Conservation (phyloP, 2,113 vertebrate genomes). For the Oceanites oceanicus region DNA sequence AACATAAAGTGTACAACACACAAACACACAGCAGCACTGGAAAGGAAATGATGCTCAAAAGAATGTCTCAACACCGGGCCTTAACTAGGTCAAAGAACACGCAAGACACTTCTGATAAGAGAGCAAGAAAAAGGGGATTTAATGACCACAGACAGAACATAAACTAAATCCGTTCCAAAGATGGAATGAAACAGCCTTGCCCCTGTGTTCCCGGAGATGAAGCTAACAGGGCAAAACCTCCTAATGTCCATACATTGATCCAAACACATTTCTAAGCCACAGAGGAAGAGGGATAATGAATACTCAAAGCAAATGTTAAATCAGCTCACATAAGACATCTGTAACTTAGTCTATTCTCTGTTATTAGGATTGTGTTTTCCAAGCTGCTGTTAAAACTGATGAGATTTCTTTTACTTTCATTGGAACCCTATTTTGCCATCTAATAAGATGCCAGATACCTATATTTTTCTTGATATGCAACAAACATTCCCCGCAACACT, state of each 20-base stretch:
- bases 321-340: background rate
- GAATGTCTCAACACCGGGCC: background rate
- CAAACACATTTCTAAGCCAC: background rate
- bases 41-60: background rate
- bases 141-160: background rate
- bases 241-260: background rate
- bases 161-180: background rate
- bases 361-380: background rate
- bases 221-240: background rate
- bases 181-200: background rate
- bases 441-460: background rate
- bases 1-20: background rate
- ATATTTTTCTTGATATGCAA: background rate
- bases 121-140: background rate
- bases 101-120: background rate
- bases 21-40: background rate
- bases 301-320: background rate
- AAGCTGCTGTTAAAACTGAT: background rate
- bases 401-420: background rate
- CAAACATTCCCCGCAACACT: background rate
- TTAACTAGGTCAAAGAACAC: background rate
- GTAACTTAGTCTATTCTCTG: background rate
- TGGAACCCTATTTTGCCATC: background rate
- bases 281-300: background rate
- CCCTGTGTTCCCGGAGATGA: background rate